Evolutionary conservation across 2,113 vertebrate genomes (phyloP), one percentile per base, ranked within the genome.

Genomic region (Donacobius atricapilla): DNA sequence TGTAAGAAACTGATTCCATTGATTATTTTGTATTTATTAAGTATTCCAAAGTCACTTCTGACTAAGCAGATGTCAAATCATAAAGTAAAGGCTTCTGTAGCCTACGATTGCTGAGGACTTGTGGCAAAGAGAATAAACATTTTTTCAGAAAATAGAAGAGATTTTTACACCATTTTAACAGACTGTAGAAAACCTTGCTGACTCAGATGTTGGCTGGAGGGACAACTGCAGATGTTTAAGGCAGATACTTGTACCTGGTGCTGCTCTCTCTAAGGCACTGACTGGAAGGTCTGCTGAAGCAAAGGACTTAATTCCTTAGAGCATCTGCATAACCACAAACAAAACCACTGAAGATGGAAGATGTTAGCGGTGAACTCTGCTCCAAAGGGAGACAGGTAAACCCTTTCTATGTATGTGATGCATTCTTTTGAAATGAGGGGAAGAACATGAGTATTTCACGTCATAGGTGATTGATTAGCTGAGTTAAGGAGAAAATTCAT

Each of bases 141-240:
- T 27, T 73, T 77, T 70, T 6, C 15, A 28, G 23, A 39, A 79
- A 73, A 66, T 84, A 85, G 86, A 61, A 4, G 15, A 19, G 53
- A 85, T 85, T 83, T 94, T 84, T 54, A 60, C 42, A 89, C 13
- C 35, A 21, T 71, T 70, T 71, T 61, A 72, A 78, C n/a, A 83
- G 75, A 73, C 44, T 57, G 72, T 87, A 72, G 83, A 60, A 93
- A 93, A 92, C 47, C 22, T 56, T 92, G 93, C 96, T 97, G 94
- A 94, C 53, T 97, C 85, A 93, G 90, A 53, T 47, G 61, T 28
- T 96, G 94, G 87, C 94, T 95, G 56, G 63, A 96, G 51, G 75
- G 54, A 87, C 70, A 96, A 92, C 83, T 93, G 94, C 94, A 94
- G 93, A 71, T 89, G 83, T 92, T 96, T 79, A 69, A 78, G 88